phyloP scores from a whole-genome alignment of 2,888 invertebrate genomes.

The Cenopis cana region DNA sequence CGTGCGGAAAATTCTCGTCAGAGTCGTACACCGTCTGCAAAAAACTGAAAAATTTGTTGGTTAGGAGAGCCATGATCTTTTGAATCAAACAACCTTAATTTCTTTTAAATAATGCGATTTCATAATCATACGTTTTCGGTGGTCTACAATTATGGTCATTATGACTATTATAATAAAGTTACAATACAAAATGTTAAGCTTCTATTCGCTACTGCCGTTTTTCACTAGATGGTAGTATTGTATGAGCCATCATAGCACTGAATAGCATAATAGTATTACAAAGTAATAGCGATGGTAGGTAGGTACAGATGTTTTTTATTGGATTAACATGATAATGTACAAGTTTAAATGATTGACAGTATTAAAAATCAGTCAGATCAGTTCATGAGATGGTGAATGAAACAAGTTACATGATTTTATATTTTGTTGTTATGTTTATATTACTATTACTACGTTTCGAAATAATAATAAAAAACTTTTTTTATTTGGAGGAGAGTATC shows the following conservation, averaged over 20 bases:
- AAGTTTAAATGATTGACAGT: neutral
- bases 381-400: neutral
- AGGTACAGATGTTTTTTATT: neutral
- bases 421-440: too few relatives aligned
- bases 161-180: neutral
- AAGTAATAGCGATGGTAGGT: neutral
- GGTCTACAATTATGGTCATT: slow-evolving; percentile 3
- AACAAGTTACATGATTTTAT: too few relatives aligned
- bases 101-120: neutral
- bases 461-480: too few relatives aligned
- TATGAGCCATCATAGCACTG: neutral
- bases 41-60: neutral
- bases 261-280: too few relatives aligned
- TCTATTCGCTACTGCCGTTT: neutral
- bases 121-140: neutral
- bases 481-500: too few relatives aligned
- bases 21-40: neutral
- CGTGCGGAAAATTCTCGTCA: neutral
- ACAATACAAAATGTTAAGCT: neutral
- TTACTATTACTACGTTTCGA: too few relatives aligned
- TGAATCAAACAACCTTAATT: neutral
- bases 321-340: neutral
- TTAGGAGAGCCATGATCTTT: neutral
- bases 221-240: neutral
- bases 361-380: neutral